These are phyloP conservation scores for Gallinago media DNA, from an alignment of 2,113 vertebrate genomes.

Conservation along the genomic window DNA sequence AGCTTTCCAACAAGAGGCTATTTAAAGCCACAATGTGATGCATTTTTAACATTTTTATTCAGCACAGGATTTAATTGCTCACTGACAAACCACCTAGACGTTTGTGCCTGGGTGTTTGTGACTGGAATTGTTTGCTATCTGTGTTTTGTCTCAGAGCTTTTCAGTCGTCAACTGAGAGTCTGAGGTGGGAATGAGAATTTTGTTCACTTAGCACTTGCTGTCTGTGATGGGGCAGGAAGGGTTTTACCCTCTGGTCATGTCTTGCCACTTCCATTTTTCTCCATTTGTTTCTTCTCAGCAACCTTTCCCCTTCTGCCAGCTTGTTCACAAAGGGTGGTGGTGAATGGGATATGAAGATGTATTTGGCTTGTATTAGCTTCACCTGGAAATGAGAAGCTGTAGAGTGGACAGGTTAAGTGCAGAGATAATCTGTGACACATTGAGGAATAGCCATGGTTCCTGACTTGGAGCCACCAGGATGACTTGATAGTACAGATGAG, in stretches of 20 bases:
- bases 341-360: neutral
- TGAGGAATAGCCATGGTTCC: neutral
- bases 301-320: neutral
- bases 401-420: neutral
- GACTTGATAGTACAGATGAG: neutral
- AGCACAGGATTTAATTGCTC: conserved; percentile 59
- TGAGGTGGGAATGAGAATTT: neutral
- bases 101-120: conserved; percentile 42
- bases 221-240: neutral
- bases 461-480: neutral
- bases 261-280: neutral
- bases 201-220: neutral
- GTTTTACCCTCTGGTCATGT: neutral
- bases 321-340: neutral
- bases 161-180: neutral
- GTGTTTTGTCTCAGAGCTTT: neutral
- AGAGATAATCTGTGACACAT: neutral
- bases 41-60: conserved; percentile 76
- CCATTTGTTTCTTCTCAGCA: neutral
- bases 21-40: conserved; percentile 67
- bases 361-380: neutral
- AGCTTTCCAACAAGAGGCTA: conserved; percentile 60
- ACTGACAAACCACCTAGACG: conserved; percentile 58
- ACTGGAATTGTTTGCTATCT: conserved; percentile 49
- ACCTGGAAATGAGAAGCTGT: neutral